Base-by-base conservation (phyloP, 2,888 invertebrate genomes). In the Plebejus melissa region DNA sequence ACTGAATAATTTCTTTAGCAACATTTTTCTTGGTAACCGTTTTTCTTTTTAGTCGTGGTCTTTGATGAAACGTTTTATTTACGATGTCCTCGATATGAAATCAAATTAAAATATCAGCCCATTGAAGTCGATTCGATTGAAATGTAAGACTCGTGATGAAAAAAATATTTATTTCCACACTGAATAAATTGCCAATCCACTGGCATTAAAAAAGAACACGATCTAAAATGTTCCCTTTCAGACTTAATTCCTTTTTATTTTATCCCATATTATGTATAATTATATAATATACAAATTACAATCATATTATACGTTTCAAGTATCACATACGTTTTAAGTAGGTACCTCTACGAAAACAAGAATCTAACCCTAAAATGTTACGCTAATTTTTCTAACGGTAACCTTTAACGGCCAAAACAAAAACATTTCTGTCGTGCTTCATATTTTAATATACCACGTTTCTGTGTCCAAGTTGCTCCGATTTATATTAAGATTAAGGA, bases 41-140 rank as follows among this genome's bases (percentile, higher is more conserved):
- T 70, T 70, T 46, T 46, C 46, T 71, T 71, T 41, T 28, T 71
- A 71, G 1, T 32, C 22, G 7, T 46, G 71, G 71, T 22, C 41
- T 71, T 46, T 46, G 46, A 46, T 22, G 46, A 46, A 71, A 46
- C 28, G 71, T 71, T 71, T 65, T 71, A 71, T 41, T 46, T 41
- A 46, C 41, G 71, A 71, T 28, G 46, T 71, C 71, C 71, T 71
- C 46, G n/a, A 41, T 71, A 71, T 41, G 71, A 71, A 71, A 71
- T 72, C 54, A 72, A 54, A 50, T 72, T 54, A 22, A 46, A 72
- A 28, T 54, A 72, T 28, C 50, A 50, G 50, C 16, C 16, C 2
- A 54, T 28, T 32, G 50, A 13, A 7, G 5, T 32, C 13, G 46
- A 72, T 72, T 50, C 16, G 28, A 36, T 65, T 36, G 65, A 32